Percentiles rank a stretch among this genome's conserved stretches.
These are phyloP conservation scores for Paramormyrops kingsleyae DNA, from an alignment of 2,113 vertebrate species.

Conservation along the genomic window DNA sequence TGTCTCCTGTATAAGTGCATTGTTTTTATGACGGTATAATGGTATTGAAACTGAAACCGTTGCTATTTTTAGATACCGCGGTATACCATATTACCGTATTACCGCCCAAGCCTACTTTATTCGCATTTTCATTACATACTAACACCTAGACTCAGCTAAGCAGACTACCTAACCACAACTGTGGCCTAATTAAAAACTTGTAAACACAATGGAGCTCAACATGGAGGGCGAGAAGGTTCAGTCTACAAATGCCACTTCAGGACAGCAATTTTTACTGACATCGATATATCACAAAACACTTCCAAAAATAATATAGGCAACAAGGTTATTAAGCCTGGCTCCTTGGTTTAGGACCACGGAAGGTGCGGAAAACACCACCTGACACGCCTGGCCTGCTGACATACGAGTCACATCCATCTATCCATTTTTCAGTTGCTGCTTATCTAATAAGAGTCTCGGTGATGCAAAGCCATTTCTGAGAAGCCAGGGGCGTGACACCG, in stretches of 20 bases:
- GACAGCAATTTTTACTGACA: neutral
- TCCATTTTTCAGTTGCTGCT: neutral
- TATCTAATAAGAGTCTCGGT: neutral
- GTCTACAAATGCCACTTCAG: neutral
- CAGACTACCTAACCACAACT: neutral
- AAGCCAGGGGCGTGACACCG: neutral
- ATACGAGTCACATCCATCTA: neutral
- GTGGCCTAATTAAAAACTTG: neutral
- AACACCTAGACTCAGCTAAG: neutral
- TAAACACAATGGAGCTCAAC: neutral
- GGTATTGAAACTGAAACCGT: too few species aligned
- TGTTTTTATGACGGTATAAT: too few species aligned
- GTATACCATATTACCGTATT: too few species aligned
- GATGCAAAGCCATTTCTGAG: neutral
- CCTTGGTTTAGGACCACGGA: neutral
- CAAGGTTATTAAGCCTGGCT: neutral
- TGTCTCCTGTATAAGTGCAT: too few species aligned
- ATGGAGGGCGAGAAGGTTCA: neutral
- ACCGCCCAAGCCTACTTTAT: too few species aligned
- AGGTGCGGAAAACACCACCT: neutral
- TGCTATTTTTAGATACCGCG: too few species aligned
- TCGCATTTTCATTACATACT: neutral
- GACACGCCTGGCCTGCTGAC: too few species aligned
- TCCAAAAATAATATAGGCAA: neutral
- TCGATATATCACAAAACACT: neutral